A percentile compares a stretch with the other conserved stretches of the same genome.
These are phyloP conservation scores for Oceanodroma leucorhoa DNA, from an alignment of 2,797 vertebrate genomes.

Conservation along the genomic window DNA sequence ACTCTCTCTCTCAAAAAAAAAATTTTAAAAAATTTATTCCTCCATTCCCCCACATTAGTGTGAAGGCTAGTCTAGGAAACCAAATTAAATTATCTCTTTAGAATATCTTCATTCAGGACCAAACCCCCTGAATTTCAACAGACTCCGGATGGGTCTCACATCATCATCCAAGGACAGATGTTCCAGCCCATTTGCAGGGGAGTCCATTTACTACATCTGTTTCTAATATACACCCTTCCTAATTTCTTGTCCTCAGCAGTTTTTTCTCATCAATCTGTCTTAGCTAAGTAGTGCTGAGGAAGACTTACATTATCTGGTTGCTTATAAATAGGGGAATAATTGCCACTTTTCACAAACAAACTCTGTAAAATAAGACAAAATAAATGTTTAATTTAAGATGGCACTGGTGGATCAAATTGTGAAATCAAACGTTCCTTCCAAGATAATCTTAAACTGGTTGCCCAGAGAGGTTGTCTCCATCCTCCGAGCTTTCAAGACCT, in stretches of 20 bases:
- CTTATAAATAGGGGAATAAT: neutral
- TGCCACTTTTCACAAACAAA: neutral
- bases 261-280: neutral
- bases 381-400: neutral
- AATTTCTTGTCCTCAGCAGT: neutral
- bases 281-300: neutral
- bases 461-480: neutral
- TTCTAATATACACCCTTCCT: neutral
- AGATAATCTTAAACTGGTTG: neutral
- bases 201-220: neutral
- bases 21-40: neutral
- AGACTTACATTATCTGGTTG: neutral
- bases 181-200: neutral
- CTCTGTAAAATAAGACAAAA: neutral
- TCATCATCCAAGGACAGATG: neutral
- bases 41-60: neutral
- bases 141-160: neutral
- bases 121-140: neutral
- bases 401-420: neutral
- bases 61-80: neutral
- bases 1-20: neutral
- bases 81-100: neutral
- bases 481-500: neutral
- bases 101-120: neutral
- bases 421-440: neutral